A percentile compares a stretch with the other conserved stretches of the same genome.
These are phyloP conservation scores for Resseliella maxima DNA, from an alignment of 2,888 invertebrate genomes.

Conservation along the genomic window DNA sequence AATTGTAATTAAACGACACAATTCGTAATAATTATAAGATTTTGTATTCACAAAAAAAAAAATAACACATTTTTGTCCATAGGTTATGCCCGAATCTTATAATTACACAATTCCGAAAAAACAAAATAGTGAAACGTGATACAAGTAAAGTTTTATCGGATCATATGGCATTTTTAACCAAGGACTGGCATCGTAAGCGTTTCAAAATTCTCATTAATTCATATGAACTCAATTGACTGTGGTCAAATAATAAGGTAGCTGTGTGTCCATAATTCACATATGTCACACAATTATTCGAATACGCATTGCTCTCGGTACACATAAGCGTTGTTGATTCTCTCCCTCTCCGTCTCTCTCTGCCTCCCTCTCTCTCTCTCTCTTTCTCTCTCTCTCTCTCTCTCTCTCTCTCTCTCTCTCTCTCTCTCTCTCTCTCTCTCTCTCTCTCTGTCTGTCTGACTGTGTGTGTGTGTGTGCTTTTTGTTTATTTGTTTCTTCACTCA, in stretches of 20 bases:
- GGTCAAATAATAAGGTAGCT: background rate
- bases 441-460: background rate
- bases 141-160: background rate
- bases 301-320: background rate
- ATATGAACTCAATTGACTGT: background rate
- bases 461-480: too few species aligned
- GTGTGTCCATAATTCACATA: background rate
- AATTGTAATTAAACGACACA: too few species aligned
- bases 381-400: background rate
- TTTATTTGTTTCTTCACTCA: too few species aligned
- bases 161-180: background rate
- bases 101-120: background rate
- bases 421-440: background rate
- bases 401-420: background rate
- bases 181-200: constrained; percentile 7
- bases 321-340: background rate
- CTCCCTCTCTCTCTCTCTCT: background rate
- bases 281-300: background rate
- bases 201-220: constrained; percentile 18
- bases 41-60: too few species aligned
- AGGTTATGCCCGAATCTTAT: too few species aligned
- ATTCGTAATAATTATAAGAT: too few species aligned
- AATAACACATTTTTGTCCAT: too few species aligned
- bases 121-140: background rate
- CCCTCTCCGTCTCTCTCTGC: background rate